phyloP scores from a whole-genome alignment of 2,113 vertebrate species.

The Sminthopsis crassicaudata region DNA sequence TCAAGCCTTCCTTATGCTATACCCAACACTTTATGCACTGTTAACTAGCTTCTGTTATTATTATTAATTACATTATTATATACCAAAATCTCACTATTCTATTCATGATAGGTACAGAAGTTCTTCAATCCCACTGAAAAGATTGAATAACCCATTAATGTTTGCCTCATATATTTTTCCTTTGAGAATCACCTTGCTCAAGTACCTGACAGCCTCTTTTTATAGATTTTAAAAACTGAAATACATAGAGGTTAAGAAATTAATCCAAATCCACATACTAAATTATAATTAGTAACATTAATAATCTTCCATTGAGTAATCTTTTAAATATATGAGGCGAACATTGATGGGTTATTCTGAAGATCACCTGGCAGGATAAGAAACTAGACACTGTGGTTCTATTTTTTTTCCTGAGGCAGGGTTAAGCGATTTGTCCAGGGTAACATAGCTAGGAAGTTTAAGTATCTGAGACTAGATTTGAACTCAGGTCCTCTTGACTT shows the following conservation, averaged over 20 bases:
- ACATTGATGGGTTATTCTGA: too few species aligned
- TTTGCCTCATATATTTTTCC: background rate
- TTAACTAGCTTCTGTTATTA: background rate
- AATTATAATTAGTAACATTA: background rate
- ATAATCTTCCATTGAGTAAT: background rate
- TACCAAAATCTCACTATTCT: background rate
- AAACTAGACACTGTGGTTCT: too few species aligned
- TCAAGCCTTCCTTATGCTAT: background rate
- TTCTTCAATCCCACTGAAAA: background rate
- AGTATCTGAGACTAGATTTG: too few species aligned
- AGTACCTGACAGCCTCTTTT: background rate
- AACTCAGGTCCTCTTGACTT: too few species aligned
- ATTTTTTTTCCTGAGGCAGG: too few species aligned
- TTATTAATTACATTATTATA: background rate
- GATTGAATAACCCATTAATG: background rate
- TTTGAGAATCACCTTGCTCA: background rate
- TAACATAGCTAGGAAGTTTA: too few species aligned
- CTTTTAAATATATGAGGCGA: background rate
- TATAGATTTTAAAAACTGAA: conserved; percentile 18
- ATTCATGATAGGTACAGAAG: background rate
- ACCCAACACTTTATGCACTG: background rate
- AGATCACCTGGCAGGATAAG: too few species aligned
- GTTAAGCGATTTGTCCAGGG: too few species aligned
- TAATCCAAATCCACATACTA: background rate
- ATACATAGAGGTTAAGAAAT: background rate